These are phyloP conservation scores for Odontesthes bonariensis DNA, from an alignment of 2,113 vertebrate species.

Conservation along the genomic window DNA sequence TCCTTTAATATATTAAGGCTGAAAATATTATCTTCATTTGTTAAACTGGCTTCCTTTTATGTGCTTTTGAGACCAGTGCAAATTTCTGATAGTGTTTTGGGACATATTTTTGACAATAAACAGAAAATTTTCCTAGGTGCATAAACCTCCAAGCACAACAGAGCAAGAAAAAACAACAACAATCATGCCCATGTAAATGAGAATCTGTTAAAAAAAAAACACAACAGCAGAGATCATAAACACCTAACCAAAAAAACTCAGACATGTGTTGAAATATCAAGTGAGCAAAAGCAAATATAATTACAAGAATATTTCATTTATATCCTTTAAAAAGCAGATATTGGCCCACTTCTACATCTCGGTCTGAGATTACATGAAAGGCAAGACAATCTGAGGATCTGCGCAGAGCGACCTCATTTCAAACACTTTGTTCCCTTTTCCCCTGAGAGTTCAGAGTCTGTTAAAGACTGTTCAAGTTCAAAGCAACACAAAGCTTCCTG, in stretches of 20 bases:
- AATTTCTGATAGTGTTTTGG: no score
- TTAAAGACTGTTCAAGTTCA: conserved; percentile 25
- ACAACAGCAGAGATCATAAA: no score
- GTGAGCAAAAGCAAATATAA: neutral
- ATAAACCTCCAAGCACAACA: neutral
- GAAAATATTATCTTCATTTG: no score
- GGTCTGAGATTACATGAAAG: conserved; percentile 17
- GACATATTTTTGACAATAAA: neutral
- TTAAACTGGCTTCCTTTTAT: no score
- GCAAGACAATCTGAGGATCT: conserved; percentile 28
- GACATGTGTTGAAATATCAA: neutral
- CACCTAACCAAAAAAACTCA: no score
- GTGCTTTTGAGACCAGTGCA: no score
- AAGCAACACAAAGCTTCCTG: conserved; percentile 25
- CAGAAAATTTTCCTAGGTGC: neutral
- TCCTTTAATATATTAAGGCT: no score
- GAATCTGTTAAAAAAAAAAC: no score
- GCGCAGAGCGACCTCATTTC: conserved; percentile 41
- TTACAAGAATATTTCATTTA: neutral
- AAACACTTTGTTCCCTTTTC: conserved; percentile 44
- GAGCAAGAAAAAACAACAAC: no score
- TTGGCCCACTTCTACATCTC: neutral
- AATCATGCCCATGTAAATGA: no score
- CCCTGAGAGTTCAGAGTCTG: conserved; percentile 16
- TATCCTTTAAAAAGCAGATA: neutral